Evolutionary conservation across 2,888 invertebrate species (phyloP).

Genomic region (Colostygia pectinataria): DNA sequence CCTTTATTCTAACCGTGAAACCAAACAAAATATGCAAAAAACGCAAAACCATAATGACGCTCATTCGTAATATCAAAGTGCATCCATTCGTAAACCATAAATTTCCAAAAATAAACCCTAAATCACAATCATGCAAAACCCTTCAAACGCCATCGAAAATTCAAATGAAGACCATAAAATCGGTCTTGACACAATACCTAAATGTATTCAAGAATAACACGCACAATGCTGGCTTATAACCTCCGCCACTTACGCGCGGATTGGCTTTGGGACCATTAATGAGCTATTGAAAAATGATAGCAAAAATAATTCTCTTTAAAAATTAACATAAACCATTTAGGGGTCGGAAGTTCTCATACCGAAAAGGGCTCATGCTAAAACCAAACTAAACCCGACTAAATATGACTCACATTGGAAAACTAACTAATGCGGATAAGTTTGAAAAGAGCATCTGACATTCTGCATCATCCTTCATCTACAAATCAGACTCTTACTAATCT

Average conservation of each 20-base stretch:
- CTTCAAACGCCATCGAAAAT: constrained; percentile 67
- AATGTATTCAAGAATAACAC: constrained; percentile 54
- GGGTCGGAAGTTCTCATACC: constrained; percentile 65
- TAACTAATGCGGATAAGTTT: constrained; percentile 25
- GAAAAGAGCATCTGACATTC: constrained; percentile 53
- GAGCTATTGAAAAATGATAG: constrained; percentile 83
- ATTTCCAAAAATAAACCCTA: constrained; percentile 65
- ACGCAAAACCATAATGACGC: constrained; percentile 42
- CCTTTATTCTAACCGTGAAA: not conserved
- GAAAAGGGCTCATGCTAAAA: constrained; percentile 32
- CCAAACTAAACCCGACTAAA: not conserved
- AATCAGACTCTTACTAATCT: constrained; percentile 15
- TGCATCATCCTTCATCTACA: constrained; percentile 39
- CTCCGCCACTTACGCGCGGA: constrained; percentile 69
- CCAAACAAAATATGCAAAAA: constrained; percentile 23
- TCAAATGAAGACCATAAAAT: constrained; percentile 79
- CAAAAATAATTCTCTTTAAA: constrained; percentile 72
- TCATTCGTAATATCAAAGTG: constrained; percentile 52
- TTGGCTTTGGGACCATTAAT: constrained; percentile 69
- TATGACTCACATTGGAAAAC: constrained; percentile 8
- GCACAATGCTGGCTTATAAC: constrained; percentile 56
- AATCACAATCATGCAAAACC: constrained; percentile 81
- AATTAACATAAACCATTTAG: constrained; percentile 76
- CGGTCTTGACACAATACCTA: constrained; percentile 68
- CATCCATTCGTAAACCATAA: constrained; percentile 61